These are phyloP conservation scores for Coecobrya sp. DNA, from an alignment of 2,888 invertebrate species.

Conservation along the genomic window DNA sequence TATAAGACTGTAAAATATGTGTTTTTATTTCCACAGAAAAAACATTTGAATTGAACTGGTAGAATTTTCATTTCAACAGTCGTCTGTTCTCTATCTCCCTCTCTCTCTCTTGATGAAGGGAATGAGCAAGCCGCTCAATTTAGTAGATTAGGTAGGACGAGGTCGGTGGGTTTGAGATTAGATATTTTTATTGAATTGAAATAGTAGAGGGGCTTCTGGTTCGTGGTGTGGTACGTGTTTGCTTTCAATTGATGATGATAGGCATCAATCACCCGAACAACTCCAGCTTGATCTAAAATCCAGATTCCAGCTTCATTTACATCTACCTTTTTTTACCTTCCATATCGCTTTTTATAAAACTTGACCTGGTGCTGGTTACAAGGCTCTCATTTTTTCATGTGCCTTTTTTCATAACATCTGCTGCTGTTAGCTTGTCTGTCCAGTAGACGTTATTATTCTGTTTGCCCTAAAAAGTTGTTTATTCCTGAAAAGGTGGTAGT, in stretches of 20 bases:
- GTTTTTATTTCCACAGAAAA: too few species aligned
- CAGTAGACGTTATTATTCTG: neutral
- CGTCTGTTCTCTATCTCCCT: neutral
- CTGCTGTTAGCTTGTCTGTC: neutral
- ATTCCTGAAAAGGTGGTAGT: neutral
- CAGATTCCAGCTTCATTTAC: conserved; percentile 25
- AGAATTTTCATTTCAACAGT: neutral
- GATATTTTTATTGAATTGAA: conserved; percentile 2
- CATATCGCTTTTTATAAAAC: neutral
- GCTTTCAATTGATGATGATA: conserved; percentile 46
- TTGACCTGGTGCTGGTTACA: neutral
- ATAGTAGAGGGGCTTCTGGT: conserved; percentile 2
- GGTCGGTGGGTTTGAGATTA: neutral
- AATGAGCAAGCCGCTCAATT: conserved; percentile 23
- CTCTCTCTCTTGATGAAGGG: too few species aligned
- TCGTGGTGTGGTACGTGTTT: conserved; percentile 35
- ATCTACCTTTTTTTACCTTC: conserved; percentile 26
- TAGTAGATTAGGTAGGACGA: conserved; percentile 20
- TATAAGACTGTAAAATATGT: too few species aligned
- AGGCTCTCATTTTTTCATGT: conserved; percentile 1
- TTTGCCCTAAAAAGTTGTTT: conserved; percentile 17
- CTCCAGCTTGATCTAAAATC: conserved; percentile 49
- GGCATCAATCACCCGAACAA: conserved; percentile 26
- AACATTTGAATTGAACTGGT: neutral
- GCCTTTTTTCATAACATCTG: conserved; percentile 33